Evolutionary conservation across 2,888 invertebrate genomes (phyloP).

Genomic region (Acanthopleura granulata): DNA sequence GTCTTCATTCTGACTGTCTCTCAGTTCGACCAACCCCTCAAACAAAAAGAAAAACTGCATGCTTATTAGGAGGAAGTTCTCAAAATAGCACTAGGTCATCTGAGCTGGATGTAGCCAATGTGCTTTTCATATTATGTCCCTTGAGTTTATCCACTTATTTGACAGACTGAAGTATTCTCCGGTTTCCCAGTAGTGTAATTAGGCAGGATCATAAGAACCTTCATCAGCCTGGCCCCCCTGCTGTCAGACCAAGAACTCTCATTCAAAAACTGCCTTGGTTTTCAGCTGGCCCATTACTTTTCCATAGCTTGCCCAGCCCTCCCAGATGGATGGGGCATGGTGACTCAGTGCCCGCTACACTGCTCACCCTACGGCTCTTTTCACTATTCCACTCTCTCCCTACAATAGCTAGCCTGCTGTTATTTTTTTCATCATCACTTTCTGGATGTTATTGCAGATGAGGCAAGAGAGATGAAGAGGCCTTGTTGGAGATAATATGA

Average conservation of each 20-base stretch:
- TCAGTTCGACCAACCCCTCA: not conserved
- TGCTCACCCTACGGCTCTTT: not conserved
- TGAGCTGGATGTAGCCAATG: no score
- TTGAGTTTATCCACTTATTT: not conserved
- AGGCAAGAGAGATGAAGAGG: slow-evolving; percentile 3
- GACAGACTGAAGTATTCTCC: not conserved
- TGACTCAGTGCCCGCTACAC: not conserved
- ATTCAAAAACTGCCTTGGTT: not conserved
- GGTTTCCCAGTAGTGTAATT: not conserved
- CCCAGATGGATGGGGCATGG: slow-evolving; percentile 3
- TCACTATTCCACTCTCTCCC: not conserved
- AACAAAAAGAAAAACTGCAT: slow-evolving; percentile 1
- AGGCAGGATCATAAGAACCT: slow-evolving; percentile 5
- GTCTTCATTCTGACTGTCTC: not conserved
- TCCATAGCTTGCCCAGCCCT: not conserved
- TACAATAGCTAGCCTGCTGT: not conserved
- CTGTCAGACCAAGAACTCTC: not conserved
- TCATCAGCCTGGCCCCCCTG: not conserved
- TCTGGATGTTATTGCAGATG: slow-evolving; percentile 4
- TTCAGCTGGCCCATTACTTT: not conserved
- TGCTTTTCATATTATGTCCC: no score
- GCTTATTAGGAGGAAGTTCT: slow-evolving; percentile 7
- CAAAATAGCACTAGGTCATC: slow-evolving; percentile 8
- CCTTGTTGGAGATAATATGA: no score
- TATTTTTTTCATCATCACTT: not conserved